Evolutionary conservation across 2,888 invertebrate genomes (phyloP).

Genomic region (Rhamnusium bicolor): DNA sequence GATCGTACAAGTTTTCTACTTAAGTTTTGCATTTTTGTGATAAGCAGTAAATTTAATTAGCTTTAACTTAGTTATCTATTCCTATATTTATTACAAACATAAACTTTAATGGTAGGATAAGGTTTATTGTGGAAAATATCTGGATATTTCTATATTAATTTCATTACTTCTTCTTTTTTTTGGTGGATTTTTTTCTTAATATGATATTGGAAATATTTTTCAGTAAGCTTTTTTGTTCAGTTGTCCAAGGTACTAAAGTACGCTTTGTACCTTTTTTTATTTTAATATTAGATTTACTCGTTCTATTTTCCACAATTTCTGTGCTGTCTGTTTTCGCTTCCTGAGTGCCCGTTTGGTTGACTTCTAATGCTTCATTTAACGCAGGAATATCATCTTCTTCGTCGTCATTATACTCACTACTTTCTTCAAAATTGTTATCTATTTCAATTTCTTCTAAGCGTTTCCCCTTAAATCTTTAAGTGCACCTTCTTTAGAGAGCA

Average conservation of each 20-base stretch:
- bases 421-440: conserved; percentile 14
- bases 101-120: conserved; percentile 16
- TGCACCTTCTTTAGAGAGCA: conserved; percentile 9
- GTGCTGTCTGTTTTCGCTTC: not conserved
- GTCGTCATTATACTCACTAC: not conserved
- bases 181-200: not conserved
- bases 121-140: conserved; percentile 9
- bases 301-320: not conserved
- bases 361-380: not conserved
- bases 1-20: no score
- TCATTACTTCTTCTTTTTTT: conserved; percentile 4
- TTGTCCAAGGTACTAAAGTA: not conserved
- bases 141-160: conserved; percentile 4
- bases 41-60: no score
- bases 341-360: not conserved
- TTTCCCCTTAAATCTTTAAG: conserved; percentile 36
- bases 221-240: not conserved
- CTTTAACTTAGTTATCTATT: conserved; percentile 1
- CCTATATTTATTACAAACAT: conserved; percentile 7
- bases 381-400: not conserved
- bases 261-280: not conserved
- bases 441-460: conserved; percentile 29
- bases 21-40: no score
- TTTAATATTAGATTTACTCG: not conserved
- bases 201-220: conserved; percentile 11